phyloP scores from a whole-genome alignment of 2,888 invertebrate species.

The Nephrotoma guestfalica region DNA sequence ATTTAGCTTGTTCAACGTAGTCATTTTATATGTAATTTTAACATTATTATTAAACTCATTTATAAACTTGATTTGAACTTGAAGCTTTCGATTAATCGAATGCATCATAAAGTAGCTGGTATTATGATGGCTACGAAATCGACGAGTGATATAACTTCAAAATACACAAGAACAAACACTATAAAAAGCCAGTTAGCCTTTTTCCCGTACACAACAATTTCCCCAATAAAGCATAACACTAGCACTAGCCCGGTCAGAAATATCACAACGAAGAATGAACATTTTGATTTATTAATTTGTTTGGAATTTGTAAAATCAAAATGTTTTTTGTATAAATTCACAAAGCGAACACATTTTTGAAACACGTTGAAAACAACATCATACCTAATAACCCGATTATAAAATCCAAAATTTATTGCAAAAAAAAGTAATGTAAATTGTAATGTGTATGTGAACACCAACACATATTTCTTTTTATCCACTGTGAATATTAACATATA shows the following conservation, averaged over 20 bases:
- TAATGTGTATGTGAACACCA: not conserved
- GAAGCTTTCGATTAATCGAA: not conserved
- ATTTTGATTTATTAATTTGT: not conserved
- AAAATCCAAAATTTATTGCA: not conserved
- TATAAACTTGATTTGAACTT: not conserved
- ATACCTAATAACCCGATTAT: not conserved
- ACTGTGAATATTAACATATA: not conserved
- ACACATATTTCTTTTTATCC: not conserved
- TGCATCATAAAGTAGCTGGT: not conserved
- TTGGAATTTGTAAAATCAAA: not conserved
- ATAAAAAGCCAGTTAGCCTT: not conserved
- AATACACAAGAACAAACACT: not conserved
- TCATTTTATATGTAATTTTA: not conserved
- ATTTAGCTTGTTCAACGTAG: not conserved
- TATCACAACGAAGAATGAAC: not conserved
- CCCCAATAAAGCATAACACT: not conserved
- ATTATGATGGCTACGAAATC: not conserved
- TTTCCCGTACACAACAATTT: not conserved
- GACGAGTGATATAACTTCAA: not conserved
- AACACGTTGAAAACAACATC: not conserved
- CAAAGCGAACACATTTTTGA: not conserved
- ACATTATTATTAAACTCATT: not conserved
- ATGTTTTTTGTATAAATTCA: not conserved
- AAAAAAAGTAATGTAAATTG: not conserved
- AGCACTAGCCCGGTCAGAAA: not conserved